Percentiles rank a stretch among this genome's conserved stretches.
These are phyloP conservation scores for Trypoxylon attenuatum DNA, from an alignment of 2,888 invertebrate genomes.

Conservation along the genomic window DNA sequence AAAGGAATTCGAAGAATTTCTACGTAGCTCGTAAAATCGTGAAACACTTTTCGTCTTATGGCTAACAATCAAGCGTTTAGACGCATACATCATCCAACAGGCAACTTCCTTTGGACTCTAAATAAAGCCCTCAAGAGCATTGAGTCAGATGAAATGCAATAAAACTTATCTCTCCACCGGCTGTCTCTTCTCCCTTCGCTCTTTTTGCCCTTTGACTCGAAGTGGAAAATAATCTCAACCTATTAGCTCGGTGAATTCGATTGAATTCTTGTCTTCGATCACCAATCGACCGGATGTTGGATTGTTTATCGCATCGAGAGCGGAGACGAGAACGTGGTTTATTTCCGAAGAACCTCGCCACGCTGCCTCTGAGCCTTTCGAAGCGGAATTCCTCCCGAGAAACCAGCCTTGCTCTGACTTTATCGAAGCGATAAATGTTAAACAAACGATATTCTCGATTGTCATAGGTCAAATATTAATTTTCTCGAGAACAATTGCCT, in stretches of 20 bases:
- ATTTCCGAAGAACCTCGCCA: background rate
- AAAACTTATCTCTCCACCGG: slow-evolving; percentile 53
- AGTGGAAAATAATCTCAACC: too few relatives aligned
- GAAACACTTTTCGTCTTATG: background rate
- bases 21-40: too few relatives aligned
- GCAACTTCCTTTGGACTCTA: slow-evolving; percentile 49
- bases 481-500: too few relatives aligned
- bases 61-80: slow-evolving; percentile 6
- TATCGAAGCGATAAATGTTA: too few relatives aligned
- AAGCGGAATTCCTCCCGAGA: too few relatives aligned
- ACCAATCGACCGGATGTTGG: slow-evolving; percentile 10
- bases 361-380: too few relatives aligned
- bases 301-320: slow-evolving; percentile 3
- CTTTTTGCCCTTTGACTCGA: too few relatives aligned
- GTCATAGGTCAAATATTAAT: too few relatives aligned
- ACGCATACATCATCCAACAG: slow-evolving; percentile 26
- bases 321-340: background rate
- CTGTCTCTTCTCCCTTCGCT: background rate
- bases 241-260: background rate
- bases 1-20: background rate
- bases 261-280: slow-evolving; percentile 7
- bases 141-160: slow-evolving; percentile 58
- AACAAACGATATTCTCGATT: too few relatives aligned
- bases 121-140: slow-evolving; percentile 63
- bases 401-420: too few relatives aligned